phyloP scores from a whole-genome alignment of 2,888 invertebrate genomes.

The Aspidiotus rigidus region DNA sequence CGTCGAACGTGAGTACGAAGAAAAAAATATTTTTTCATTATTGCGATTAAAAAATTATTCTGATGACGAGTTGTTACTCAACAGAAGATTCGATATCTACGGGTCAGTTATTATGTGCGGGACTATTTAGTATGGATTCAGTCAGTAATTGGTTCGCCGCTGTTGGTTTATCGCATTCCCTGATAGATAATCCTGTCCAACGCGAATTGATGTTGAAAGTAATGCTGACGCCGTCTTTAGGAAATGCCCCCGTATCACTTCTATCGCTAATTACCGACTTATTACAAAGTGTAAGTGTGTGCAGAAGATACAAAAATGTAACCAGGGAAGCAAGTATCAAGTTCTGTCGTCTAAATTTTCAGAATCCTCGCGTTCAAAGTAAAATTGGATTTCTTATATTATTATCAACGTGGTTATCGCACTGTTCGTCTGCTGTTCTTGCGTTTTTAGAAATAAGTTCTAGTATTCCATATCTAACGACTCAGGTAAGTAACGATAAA shows the following conservation, averaged over 20 bases:
- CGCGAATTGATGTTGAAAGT: constrained; percentile 88
- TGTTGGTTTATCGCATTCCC: constrained; percentile 78
- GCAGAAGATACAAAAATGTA: neutral
- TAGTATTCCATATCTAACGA: constrained; percentile 75
- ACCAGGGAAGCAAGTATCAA: neutral
- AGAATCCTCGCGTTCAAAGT: constrained; percentile 65
- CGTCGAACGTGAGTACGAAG: constrained; percentile 52
- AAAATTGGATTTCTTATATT: constrained; percentile 86
- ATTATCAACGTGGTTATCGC: constrained; percentile 75
- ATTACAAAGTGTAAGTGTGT: constrained; percentile 57
- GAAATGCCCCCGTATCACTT: constrained; percentile 76
- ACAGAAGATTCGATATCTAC: constrained; percentile 44
- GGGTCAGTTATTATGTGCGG: constrained; percentile 87
- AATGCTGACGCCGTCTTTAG: constrained; percentile 60
- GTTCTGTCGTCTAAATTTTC: constrained; percentile 36
- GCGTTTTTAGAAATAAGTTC: constrained; percentile 69
- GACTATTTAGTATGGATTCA: constrained; percentile 77
- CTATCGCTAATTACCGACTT: constrained; percentile 79
- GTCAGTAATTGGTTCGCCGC: constrained; percentile 93
- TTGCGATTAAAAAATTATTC: neutral
- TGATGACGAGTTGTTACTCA: constrained; percentile 2
- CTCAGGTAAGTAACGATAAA: constrained; percentile 43
- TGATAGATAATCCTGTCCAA: constrained; percentile 73
- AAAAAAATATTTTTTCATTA: constrained; percentile 7
- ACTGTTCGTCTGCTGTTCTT: constrained; percentile 73